Evolutionary conservation across 2,888 invertebrate species (phyloP).

Genomic region (Platerodrilus igneus): DNA sequence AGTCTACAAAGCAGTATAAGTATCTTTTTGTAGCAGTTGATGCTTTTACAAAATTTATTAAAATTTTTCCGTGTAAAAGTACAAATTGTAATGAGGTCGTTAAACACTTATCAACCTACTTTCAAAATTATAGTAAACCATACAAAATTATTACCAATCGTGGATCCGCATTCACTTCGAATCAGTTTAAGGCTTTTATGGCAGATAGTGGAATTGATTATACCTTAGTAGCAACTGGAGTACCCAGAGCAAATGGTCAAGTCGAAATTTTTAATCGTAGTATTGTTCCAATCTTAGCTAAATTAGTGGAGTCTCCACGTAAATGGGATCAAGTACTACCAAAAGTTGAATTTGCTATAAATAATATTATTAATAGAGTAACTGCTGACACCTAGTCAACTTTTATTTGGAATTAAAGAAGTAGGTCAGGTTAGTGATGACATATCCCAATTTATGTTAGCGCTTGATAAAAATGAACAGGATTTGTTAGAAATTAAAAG

Average conservation of each 20-base stretch:
- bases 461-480: constrained; percentile 16
- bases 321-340: constrained; percentile 27
- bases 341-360: constrained; percentile 24
- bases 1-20: not conserved
- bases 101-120: not conserved
- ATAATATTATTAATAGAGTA: no score
- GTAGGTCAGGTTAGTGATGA: no score
- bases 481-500: constrained; percentile 20
- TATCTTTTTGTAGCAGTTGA: constrained; percentile 6
- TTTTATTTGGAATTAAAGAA: no score
- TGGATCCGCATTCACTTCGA: constrained; percentile 32
- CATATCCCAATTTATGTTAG: constrained; percentile 17
- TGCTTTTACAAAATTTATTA: constrained; percentile 21
- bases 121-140: constrained; percentile 26
- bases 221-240: constrained; percentile 30
- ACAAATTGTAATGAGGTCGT: not conserved
- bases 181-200: constrained; percentile 28
- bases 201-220: constrained; percentile 25
- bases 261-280: constrained; percentile 27
- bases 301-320: constrained; percentile 21
- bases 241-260: constrained; percentile 36
- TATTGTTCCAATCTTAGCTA: constrained; percentile 30
- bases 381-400: no score
- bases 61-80: constrained; percentile 14
- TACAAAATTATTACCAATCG: constrained; percentile 29